Evolutionary conservation across 2,797 vertebrate genomes (phyloP).

Genomic region (Mycteria americana): DNA sequence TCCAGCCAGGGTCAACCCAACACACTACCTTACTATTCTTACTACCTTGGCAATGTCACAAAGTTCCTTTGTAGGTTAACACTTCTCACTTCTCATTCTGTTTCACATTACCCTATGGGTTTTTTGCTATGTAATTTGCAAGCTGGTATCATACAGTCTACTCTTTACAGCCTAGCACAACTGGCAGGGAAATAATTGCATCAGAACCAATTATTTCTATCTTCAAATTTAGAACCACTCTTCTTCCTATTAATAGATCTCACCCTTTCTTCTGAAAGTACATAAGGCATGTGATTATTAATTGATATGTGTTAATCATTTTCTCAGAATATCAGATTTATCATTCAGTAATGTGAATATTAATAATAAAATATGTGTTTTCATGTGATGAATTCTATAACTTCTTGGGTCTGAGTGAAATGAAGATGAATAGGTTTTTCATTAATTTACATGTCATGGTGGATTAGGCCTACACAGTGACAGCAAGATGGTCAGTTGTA

Average conservation of each 20-base stretch:
- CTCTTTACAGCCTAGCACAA: not conserved
- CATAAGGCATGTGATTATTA: not conserved
- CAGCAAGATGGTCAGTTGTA: not conserved
- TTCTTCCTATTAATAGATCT: slow-evolving; percentile 5
- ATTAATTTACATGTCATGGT: not conserved
- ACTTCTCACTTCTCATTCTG: not conserved
- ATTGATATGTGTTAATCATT: not conserved
- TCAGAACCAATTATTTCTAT: slow-evolving; percentile 1
- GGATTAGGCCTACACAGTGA: not conserved
- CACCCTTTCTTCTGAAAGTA: not conserved
- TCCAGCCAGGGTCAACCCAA: no score
- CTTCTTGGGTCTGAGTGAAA: not conserved
- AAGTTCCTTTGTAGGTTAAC: not conserved
- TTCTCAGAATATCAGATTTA: not conserved
- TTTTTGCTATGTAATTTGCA: not conserved
- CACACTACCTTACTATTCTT: not conserved
- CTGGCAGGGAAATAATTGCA: slow-evolving; percentile 11
- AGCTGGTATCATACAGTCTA: not conserved
- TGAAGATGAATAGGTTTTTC: not conserved
- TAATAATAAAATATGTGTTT: not conserved
- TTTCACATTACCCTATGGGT: not conserved
- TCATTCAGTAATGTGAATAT: not conserved
- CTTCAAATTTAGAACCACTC: not conserved
- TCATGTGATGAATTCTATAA: not conserved
- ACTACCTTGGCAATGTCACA: not conserved